A percentile compares a stretch with the other conserved stretches of the same genome.
phyloP scores from a whole-genome alignment of 2,888 invertebrate species.

The Cephus nigrinus region DNA sequence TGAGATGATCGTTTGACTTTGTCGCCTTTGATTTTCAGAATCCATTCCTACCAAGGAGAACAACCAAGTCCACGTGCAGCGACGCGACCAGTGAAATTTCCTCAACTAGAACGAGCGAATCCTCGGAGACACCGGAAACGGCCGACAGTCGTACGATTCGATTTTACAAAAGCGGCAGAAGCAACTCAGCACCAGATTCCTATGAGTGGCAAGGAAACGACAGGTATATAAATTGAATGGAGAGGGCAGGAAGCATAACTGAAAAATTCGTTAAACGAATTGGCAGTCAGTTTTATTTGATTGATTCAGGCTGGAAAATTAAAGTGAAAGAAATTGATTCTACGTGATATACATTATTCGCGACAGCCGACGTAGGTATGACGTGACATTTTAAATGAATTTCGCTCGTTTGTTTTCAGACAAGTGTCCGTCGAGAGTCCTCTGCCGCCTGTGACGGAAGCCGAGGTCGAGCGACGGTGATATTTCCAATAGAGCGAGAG shows the following conservation, averaged over 20 bases:
- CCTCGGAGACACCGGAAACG: constrained; percentile 23
- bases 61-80: constrained; percentile 52
- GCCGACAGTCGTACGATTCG: constrained; percentile 66
- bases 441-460: constrained; percentile 69
- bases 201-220: constrained; percentile 68
- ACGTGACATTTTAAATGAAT: not conserved
- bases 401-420: constrained; percentile 50
- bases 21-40: constrained; percentile 62
- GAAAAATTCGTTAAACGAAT: not conserved
- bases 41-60: constrained; percentile 68
- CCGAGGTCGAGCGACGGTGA: constrained; percentile 53
- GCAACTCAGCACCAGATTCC: constrained; percentile 82
- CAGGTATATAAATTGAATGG: constrained; percentile 38
- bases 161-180: constrained; percentile 74
- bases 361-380: not conserved
- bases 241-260: not conserved
- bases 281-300: not conserved
- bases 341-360: not conserved
- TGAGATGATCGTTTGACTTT: not conserved
- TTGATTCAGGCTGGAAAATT: not conserved
- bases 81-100: constrained; percentile 36
- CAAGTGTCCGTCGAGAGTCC: constrained; percentile 69
- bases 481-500: constrained; percentile 17
- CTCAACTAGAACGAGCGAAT: constrained; percentile 25
- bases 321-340: not conserved